phyloP scores from a whole-genome alignment of 1,140 invertebrate genomes.

The Luehdorfia chinensis region DNA sequence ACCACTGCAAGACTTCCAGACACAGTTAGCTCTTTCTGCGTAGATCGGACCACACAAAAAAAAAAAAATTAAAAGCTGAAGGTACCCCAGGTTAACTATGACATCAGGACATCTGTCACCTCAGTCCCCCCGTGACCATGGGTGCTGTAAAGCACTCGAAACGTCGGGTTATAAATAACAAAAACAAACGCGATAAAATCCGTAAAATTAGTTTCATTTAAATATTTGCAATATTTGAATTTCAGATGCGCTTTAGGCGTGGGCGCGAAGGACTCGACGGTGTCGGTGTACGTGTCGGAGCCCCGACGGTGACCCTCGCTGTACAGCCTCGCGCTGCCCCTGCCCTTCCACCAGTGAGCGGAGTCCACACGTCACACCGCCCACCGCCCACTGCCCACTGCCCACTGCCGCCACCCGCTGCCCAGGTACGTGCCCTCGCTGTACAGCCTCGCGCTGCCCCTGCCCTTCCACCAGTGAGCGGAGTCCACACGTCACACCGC shows the following conservation, averaged over 20 bases:
- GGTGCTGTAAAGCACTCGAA: too few relatives aligned
- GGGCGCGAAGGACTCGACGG: constrained; percentile 86
- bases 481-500: neutral
- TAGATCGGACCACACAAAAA: too few relatives aligned
- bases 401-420: neutral
- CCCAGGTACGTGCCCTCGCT: constrained; percentile 62
- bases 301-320: constrained; percentile 82
- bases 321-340: constrained; percentile 50
- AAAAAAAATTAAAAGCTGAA: too few relatives aligned
- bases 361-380: neutral
- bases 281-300: constrained; percentile 86
- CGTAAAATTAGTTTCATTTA: too few relatives aligned
- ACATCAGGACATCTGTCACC: too few relatives aligned
- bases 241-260: constrained; percentile 81
- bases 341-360: constrained; percentile 47
- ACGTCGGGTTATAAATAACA: too few relatives aligned
- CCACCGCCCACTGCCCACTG: constrained; percentile 10
- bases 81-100: too few relatives aligned
- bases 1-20: too few relatives aligned
- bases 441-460: constrained; percentile 50
- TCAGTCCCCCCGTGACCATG: too few relatives aligned
- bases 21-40: too few relatives aligned
- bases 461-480: constrained; percentile 47
- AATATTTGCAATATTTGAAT: too few relatives aligned
- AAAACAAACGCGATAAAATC: too few relatives aligned